A percentile compares a stretch with the other conserved stretches of the same genome.
Conservation (phyloP, 1,140 invertebrate species). For the Apocrypta bakeri region DNA sequence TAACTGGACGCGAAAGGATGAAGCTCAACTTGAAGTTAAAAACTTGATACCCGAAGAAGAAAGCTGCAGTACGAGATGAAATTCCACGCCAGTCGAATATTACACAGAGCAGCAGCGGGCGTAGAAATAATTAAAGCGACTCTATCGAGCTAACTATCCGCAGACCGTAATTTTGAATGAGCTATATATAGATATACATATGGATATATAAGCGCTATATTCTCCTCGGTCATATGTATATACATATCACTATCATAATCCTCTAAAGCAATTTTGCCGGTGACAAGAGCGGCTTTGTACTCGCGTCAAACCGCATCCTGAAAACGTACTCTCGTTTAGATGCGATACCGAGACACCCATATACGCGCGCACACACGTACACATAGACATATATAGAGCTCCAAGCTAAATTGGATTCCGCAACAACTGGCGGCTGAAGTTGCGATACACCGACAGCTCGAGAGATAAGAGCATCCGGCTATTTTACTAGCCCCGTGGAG, state of each 20-base stretch:
- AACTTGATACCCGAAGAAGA: neutral
- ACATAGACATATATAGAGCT: neutral
- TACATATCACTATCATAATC: conserved; percentile 3
- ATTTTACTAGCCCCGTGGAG: neutral
- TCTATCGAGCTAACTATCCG: neutral
- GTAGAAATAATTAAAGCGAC: neutral
- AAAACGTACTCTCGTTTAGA: neutral
- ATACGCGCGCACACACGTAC: neutral
- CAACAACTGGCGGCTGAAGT: no score
- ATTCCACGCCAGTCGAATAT: neutral
- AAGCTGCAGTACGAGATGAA: neutral
- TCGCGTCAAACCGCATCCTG: neutral
- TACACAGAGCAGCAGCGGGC: no score
- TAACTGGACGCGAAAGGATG: neutral
- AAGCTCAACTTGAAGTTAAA: neutral
- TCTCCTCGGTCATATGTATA: neutral
- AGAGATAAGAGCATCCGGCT: neutral
- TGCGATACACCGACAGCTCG: neutral
- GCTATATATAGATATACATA: neutral
- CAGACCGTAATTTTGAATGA: neutral
- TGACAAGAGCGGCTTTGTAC: conserved; percentile 16
- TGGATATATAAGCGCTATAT: neutral
- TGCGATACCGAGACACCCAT: neutral
- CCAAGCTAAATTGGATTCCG: conserved; percentile 1
- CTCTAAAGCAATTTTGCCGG: conserved; percentile 7